A percentile compares a stretch with the other conserved stretches of the same genome.
These are phyloP conservation scores for Galemys pyrenaicus DNA, from an alignment of 2,113 vertebrate species.

Conservation along the genomic window DNA sequence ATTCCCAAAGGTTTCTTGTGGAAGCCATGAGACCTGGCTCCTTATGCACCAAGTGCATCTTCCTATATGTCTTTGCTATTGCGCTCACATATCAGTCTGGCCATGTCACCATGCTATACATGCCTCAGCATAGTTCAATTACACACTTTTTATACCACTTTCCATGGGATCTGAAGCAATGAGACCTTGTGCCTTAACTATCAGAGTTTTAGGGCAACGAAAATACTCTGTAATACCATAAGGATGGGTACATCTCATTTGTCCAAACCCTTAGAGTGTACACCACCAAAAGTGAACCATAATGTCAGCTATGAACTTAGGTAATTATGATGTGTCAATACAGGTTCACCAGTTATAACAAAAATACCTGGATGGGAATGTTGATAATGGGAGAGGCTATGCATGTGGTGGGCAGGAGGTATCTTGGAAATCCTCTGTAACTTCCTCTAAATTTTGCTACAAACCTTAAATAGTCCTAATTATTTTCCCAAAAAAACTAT, in stretches of 20 bases:
- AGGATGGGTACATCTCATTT: background rate
- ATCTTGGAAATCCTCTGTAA: background rate
- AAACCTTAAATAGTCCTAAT: background rate
- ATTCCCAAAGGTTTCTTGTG: background rate
- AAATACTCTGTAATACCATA: background rate
- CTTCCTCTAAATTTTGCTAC: background rate
- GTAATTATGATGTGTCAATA: background rate
- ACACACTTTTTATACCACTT: background rate
- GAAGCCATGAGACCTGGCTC: background rate
- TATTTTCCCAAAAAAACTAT: background rate
- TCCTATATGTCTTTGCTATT: background rate
- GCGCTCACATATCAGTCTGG: background rate
- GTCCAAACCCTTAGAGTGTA: background rate
- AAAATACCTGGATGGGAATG: background rate
- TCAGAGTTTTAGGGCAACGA: background rate
- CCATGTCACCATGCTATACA: background rate
- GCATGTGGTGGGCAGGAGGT: background rate
- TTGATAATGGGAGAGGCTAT: background rate
- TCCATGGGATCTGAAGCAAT: background rate
- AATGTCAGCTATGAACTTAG: background rate
- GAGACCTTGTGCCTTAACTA: background rate
- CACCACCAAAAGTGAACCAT: background rate
- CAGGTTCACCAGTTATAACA: background rate
- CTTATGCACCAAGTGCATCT: rapidly evolving
- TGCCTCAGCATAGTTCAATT: background rate